Conservation (phyloP, 2,888 invertebrate species). For the Platycheirus rosarum region DNA sequence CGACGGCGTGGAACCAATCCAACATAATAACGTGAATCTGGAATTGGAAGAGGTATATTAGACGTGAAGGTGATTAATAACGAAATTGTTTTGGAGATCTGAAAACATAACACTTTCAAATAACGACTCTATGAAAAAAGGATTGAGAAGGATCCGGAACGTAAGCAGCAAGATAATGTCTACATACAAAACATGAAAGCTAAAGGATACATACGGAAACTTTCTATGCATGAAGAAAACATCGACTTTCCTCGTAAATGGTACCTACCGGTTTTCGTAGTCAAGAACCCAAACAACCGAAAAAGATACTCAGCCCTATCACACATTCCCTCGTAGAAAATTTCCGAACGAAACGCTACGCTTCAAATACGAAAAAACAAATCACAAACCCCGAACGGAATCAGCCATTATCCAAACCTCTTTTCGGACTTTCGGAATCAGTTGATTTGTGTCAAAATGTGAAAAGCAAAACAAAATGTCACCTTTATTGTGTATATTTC, state of each 20-base stretch:
- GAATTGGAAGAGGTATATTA: too few relatives aligned
- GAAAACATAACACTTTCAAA: conserved; percentile 72
- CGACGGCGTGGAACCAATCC: conserved; percentile 1
- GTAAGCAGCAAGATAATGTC: conserved; percentile 31
- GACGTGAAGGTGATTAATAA: conserved; percentile 50
- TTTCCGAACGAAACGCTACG: too few relatives aligned
- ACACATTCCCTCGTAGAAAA: too few relatives aligned
- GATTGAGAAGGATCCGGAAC: conserved; percentile 43
- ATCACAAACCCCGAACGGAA: too few relatives aligned
- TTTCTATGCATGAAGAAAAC: conserved; percentile 25
- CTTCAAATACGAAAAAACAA: too few relatives aligned
- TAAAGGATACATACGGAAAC: conserved; percentile 60
- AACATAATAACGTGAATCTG: not conserved
- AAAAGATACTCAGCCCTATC: conserved; percentile 75
- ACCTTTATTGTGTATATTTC: too few relatives aligned
- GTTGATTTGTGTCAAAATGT: too few relatives aligned
- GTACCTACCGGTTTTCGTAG: conserved; percentile 76
- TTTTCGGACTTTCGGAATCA: too few relatives aligned
- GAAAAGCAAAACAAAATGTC: too few relatives aligned
- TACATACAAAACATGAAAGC: conserved; percentile 41
- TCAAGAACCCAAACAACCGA: conserved; percentile 75
- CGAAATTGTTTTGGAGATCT: conserved; percentile 74
- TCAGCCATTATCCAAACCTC: too few relatives aligned
- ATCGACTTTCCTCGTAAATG: conserved; percentile 59
- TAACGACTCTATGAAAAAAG: conserved; percentile 70